These are phyloP conservation scores for Xenentodon cancila DNA, from an alignment of 2,797 vertebrate genomes.

Conservation along the genomic window DNA sequence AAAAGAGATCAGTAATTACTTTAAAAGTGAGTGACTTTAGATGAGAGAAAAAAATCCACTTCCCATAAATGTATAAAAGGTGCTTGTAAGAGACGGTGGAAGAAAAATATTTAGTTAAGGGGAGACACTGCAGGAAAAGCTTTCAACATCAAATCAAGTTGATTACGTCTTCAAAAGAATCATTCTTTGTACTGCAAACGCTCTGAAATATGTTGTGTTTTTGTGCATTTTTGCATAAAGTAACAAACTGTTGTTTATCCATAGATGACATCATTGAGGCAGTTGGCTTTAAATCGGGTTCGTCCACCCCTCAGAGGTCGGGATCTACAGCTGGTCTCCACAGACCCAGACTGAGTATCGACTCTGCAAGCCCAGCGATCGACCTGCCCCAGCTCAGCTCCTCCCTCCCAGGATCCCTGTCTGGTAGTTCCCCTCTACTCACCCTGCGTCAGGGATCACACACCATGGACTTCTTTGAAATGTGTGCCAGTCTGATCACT, in stretches of 20 bases:
- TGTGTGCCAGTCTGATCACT: conserved; percentile 98
- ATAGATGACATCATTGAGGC: conserved; percentile 92
- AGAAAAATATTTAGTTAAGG: too few species aligned
- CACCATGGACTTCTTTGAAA: conserved; percentile 99
- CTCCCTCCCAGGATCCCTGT: conserved; percentile 89
- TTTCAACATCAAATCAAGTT: too few species aligned
- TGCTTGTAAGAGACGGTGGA: too few species aligned
- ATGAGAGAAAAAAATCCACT: too few species aligned
- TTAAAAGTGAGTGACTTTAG: too few species aligned
- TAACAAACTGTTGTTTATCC: not conserved
- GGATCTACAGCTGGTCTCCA: conserved; percentile 90
- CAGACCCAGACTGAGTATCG: conserved; percentile 92
- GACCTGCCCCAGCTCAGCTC: conserved; percentile 86
- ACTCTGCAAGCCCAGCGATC: conserved; percentile 79
- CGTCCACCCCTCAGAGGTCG: conserved; percentile 94
- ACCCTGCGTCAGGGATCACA: conserved; percentile 91
- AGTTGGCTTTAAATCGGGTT: conserved; percentile 86
- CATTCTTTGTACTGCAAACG: too few species aligned
- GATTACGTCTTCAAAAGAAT: too few species aligned
- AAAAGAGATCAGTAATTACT: too few species aligned
- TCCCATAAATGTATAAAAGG: too few species aligned
- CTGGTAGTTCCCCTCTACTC: conserved; percentile 81
- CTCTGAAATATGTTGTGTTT: too few species aligned
- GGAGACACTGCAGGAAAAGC: too few species aligned
- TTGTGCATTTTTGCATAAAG: too few species aligned